Evolutionary conservation across 35 echinoderm and acorn worm genomes (phyloP), one percentile per base, ranked within the genome.

Genomic region (Apostichopus parvimensis): DNA sequence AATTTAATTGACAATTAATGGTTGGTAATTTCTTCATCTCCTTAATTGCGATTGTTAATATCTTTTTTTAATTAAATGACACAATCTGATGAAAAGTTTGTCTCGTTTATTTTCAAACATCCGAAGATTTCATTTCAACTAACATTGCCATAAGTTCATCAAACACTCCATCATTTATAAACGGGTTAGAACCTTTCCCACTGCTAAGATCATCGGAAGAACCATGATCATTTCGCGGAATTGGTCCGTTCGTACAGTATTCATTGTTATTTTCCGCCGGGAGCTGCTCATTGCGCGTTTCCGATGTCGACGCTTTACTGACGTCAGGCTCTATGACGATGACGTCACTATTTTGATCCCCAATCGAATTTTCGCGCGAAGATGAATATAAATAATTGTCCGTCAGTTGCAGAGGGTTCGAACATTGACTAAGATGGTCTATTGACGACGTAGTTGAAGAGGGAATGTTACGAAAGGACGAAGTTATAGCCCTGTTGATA

Each of bases 61-160:
- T 61, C 5, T 12, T n/a, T n/a, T 60, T 61, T 12, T 7, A 61
- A 61, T 61, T 61, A 61, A 61, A 61, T 61, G 7, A 12, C 58
- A 61, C 7, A 8, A 61, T 11, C 58, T 12, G 58, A 61, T 61
- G 8, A 61, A 61, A 61, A 61, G 58, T 61, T 61, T 11, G 7
- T 61, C n/a, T 75, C n/a, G 1, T 75, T 9, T 14, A 13, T 9
- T 25, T n/a, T 88, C 61, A 88, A 24, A 88, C 86, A 72, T 88
- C 62, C 13, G 86, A 88, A 58, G 86, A 88, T 45, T 88, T 88
- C 17, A 88, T 12, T 14, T 88, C 86, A 52, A 88, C 86, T 52
- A 88, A 54, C 86, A 88, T 88, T 68, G 86, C 60, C 45, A 88
- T 54, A 6, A 88, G 86, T 23, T 88, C 86, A 64, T 88, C 86